Conservation (phyloP, 2,888 invertebrate species). For the Argyresthia goedartella region DNA sequence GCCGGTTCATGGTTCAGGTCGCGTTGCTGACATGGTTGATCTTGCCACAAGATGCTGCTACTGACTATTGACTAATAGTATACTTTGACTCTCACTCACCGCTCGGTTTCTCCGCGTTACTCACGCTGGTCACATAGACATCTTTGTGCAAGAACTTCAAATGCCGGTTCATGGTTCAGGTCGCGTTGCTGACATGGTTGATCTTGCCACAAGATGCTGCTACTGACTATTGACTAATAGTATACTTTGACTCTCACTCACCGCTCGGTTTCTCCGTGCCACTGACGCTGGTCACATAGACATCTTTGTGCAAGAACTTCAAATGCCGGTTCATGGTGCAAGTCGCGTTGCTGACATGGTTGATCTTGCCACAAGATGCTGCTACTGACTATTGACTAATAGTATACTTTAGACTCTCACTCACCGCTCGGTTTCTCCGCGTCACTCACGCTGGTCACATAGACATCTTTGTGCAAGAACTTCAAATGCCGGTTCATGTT, state of each 20-base stretch:
- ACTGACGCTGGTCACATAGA: constrained; percentile 11
- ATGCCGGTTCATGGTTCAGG: constrained; percentile 62
- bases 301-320: constrained; percentile 43
- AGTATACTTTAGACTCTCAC: too few relatives aligned
- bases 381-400: too few relatives aligned
- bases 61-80: too few relatives aligned
- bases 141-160: constrained; percentile 50
- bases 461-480: constrained; percentile 36
- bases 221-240: too few relatives aligned
- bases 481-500: constrained; percentile 63
- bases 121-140: constrained; percentile 10
- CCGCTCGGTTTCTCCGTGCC: too few relatives aligned
- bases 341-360: constrained; percentile 59
- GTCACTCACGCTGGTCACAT: constrained; percentile 8
- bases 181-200: constrained; percentile 58
- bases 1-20: constrained; percentile 61
- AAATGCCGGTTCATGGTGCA: constrained; percentile 64
- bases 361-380: too few relatives aligned
- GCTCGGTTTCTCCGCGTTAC: constrained; percentile 21
- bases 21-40: constrained; percentile 61
- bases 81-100: too few relatives aligned
- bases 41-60: too few relatives aligned
- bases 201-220: too few relatives aligned
- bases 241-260: too few relatives aligned
- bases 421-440: constrained; percentile 21